Evolutionary conservation across 2,113 vertebrate genomes (phyloP).

Genomic region (Myodes glareolus): DNA sequence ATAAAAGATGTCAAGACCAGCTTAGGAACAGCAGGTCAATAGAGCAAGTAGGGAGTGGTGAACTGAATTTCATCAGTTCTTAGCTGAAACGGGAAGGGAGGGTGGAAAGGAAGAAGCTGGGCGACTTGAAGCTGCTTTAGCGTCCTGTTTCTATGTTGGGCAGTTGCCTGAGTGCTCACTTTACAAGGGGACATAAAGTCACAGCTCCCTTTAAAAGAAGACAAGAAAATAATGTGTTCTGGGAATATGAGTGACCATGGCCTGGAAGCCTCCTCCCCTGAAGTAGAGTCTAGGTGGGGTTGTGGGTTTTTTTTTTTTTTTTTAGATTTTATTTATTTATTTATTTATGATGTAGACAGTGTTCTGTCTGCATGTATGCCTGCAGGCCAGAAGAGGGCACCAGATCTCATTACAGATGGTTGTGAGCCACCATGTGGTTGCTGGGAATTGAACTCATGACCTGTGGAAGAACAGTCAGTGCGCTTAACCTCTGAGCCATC

Average conservation of each 20-base stretch:
- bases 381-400: too few relatives aligned
- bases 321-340: too few relatives aligned
- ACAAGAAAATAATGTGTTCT: neutral
- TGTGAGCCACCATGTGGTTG: too few relatives aligned
- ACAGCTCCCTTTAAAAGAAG: neutral
- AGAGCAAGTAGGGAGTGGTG: neutral
- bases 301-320: neutral
- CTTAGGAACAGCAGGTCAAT: neutral
- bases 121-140: fast-evolving
- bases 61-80: neutral
- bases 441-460: too few relatives aligned
- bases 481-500: too few relatives aligned
- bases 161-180: neutral
- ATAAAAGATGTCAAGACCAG: neutral
- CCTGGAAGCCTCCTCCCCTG: neutral
- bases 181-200: neutral
- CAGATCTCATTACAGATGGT: too few relatives aligned
- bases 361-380: too few relatives aligned
- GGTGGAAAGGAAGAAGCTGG: neutral
- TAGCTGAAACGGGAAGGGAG: neutral
- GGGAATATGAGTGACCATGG: neutral
- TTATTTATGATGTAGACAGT: too few relatives aligned
- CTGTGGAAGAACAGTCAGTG: too few relatives aligned
- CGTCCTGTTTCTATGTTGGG: neutral
- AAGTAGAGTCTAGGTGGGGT: neutral